A percentile compares a stretch with the other conserved stretches of the same genome.
These are phyloP conservation scores for Meandrina meandrites DNA, from an alignment of 92 coral and sea anemone species.

Conservation along the genomic window DNA sequence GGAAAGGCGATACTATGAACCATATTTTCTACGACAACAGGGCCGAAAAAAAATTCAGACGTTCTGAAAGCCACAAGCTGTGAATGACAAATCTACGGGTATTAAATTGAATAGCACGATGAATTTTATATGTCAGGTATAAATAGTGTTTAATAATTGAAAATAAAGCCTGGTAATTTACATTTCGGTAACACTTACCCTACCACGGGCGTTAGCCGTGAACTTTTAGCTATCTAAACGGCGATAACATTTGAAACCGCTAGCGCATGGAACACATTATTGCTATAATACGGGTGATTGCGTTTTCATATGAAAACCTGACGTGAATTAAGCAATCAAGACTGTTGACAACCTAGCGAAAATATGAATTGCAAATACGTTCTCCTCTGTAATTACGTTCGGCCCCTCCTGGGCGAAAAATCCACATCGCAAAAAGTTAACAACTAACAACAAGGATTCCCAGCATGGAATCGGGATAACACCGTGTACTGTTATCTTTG, in stretches of 20 bases:
- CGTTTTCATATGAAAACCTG: slow-evolving; percentile 15
- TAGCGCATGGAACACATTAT: not conserved
- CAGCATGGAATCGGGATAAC: slow-evolving; percentile 37
- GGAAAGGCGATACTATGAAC: not conserved
- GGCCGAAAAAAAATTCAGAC: not conserved
- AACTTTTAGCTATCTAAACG: not conserved
- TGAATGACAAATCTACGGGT: slow-evolving; percentile 29
- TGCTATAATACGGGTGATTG: slow-evolving; percentile 19
- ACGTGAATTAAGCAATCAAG: slow-evolving; percentile 32
- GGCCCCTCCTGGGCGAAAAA: slow-evolving; percentile 27
- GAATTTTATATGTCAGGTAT: slow-evolving; percentile 44
- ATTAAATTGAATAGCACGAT: slow-evolving; percentile 44
- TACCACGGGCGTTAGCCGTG: not conserved
- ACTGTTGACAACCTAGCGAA: slow-evolving; percentile 38
- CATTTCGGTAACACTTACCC: not conserved
- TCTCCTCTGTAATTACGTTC: slow-evolving; percentile 9
- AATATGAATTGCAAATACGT: slow-evolving; percentile 57
- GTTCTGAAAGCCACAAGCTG: slow-evolving; percentile 29
- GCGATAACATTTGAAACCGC: not conserved
- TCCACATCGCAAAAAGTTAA: slow-evolving; percentile 12
- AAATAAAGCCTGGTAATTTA: slow-evolving; percentile 11
- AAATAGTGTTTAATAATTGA: slow-evolving; percentile 38
- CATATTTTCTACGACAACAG: not conserved
- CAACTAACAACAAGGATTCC: slow-evolving; percentile 18
- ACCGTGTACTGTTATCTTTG: not conserved